A percentile compares a stretch with the other conserved stretches of the same genome.
phyloP scores from a whole-genome alignment of 2,113 vertebrate species.

The Clupea harengus region DNA sequence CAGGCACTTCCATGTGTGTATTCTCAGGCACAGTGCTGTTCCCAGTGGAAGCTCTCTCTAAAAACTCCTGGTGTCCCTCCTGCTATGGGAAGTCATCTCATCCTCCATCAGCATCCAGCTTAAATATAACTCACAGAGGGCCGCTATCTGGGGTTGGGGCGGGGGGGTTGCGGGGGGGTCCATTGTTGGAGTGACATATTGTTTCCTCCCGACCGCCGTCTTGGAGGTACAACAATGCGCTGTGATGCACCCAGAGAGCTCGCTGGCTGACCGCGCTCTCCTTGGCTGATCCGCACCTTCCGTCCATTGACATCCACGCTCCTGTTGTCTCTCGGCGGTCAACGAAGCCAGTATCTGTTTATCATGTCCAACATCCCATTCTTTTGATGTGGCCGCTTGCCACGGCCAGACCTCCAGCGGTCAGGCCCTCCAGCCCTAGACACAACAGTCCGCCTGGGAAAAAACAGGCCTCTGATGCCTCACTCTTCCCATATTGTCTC shows the following conservation, averaged over 20 bases:
- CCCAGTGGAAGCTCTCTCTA: background rate
- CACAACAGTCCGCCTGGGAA: constrained; percentile 70
- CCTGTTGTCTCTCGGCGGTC: constrained; percentile 25
- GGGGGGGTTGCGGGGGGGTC: background rate
- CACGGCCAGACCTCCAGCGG: constrained; percentile 56
- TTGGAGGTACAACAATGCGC: constrained; percentile 25
- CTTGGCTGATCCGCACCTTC: constrained; percentile 49
- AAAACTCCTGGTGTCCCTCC: constrained; percentile 3
- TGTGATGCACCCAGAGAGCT: background rate
- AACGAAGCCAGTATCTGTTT: constrained; percentile 50
- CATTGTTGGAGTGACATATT: constrained; percentile 25
- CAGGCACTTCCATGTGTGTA: background rate
- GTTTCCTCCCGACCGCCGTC: constrained; percentile 11
- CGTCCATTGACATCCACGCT: constrained; percentile 41
- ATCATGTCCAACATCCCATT: constrained; percentile 53
- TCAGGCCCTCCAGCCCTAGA: constrained; percentile 70
- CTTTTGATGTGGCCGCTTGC: constrained; percentile 63
- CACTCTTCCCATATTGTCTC: constrained; percentile 73
- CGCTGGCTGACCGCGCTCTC: constrained; percentile 28
- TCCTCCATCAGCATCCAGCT: background rate
- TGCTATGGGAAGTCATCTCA: background rate
- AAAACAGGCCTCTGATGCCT: constrained; percentile 67
- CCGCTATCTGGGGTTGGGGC: background rate
- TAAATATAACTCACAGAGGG: background rate
- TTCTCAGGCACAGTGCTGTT: background rate